These are phyloP conservation scores for Odontamblyopus rebecca DNA, from an alignment of 2,797 vertebrate genomes.

Conservation along the genomic window DNA sequence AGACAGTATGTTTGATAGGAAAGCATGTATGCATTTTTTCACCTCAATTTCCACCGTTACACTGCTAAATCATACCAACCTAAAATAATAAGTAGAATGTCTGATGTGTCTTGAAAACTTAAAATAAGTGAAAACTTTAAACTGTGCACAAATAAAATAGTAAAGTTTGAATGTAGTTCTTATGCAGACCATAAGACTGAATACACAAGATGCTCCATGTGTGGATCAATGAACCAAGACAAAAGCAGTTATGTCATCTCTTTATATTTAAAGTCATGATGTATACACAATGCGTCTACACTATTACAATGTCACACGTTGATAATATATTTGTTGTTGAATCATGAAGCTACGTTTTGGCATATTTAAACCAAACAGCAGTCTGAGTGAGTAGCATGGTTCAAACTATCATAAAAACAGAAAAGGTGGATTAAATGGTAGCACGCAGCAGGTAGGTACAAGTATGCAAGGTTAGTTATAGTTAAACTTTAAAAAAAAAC, in stretches of 20 bases:
- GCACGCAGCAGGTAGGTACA: slow-evolving; percentile 79
- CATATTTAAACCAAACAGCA: slow-evolving; percentile 83
- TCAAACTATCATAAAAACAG: slow-evolving; percentile 54
- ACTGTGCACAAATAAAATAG: not conserved
- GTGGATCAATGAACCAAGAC: not conserved
- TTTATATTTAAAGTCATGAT: slow-evolving; percentile 94
- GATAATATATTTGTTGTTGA: slow-evolving; percentile 78
- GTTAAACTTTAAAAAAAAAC: slow-evolving; percentile 78
- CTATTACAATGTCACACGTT: slow-evolving; percentile 91
- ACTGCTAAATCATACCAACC: not conserved
- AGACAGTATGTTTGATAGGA: not conserved
- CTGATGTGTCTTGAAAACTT: no score
- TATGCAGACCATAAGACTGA: not conserved
- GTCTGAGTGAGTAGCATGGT: slow-evolving; percentile 79
- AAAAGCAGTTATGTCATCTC: slow-evolving; percentile 40
- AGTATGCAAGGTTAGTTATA: slow-evolving; percentile 87
- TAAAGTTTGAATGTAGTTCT: not conserved
- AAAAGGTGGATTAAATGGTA: slow-evolving; percentile 75
- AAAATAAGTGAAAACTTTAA: no score
- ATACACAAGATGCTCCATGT: not conserved
- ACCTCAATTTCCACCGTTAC: no score
- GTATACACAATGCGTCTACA: slow-evolving; percentile 92
- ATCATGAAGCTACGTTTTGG: slow-evolving; percentile 87
- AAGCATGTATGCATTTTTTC: not conserved
- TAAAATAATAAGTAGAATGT: not conserved